These are phyloP conservation scores for Ctena decussata DNA, from an alignment of 2,888 invertebrate genomes.

Conservation along the genomic window DNA sequence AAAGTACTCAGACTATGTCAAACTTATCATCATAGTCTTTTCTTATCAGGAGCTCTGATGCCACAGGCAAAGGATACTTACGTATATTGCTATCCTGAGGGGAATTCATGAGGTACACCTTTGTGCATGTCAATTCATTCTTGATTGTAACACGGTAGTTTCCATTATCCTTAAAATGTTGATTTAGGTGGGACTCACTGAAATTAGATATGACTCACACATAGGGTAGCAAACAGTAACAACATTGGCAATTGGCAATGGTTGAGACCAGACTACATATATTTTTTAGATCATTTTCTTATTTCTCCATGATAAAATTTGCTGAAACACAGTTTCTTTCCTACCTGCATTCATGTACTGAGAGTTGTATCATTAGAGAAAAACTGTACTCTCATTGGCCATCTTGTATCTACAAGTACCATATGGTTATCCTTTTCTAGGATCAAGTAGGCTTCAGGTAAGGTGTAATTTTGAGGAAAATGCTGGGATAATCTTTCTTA, in stretches of 20 bases:
- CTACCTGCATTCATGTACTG: not conserved
- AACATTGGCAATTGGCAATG: too few species aligned
- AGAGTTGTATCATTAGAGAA: not conserved
- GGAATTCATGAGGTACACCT: conserved; percentile 51
- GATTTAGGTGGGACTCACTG: conserved; percentile 63
- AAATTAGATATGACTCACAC: too few species aligned
- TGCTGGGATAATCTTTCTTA: too few species aligned
- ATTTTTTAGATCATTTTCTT: too few species aligned
- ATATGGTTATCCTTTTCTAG: not conserved
- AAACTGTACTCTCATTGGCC: conserved; percentile 8
- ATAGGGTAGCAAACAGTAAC: too few species aligned
- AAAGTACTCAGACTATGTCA: too few species aligned
- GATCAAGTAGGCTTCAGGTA: conserved; percentile 14
- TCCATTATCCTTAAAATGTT: conserved; percentile 67
- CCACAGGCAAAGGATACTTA: conserved; percentile 59
- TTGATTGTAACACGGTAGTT: conserved; percentile 61
- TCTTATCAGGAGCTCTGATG: too few species aligned
- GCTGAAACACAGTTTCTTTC: too few species aligned
- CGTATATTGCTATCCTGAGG: conserved; percentile 75
- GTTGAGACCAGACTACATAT: too few species aligned
- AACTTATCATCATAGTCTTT: too few species aligned
- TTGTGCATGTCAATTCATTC: conserved; percentile 51
- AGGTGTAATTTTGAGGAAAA: too few species aligned
- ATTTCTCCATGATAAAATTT: too few species aligned
- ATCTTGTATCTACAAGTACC: conserved; percentile 15